A percentile compares a stretch with the other conserved stretches of the same genome.
phyloP scores from a whole-genome alignment of 2,113 vertebrate genomes.

The Oncorhynchus gorbuscha region DNA sequence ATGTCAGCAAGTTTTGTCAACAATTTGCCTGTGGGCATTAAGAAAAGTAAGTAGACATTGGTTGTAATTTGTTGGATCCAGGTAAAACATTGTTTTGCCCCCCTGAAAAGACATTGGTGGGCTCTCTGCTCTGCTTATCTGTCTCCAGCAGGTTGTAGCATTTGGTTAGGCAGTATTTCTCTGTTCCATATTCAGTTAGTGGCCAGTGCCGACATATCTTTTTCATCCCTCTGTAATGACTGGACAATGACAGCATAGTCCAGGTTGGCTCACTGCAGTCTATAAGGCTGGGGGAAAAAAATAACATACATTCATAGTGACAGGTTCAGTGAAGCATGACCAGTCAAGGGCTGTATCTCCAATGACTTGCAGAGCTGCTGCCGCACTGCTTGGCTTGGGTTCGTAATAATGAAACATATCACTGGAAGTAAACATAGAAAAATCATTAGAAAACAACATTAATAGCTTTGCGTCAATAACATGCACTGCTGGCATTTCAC shows the following conservation, averaged over 20 bases:
- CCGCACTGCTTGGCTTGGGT: neutral
- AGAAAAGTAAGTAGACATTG: too few relatives aligned
- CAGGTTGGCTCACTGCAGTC: neutral
- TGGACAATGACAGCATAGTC: neutral
- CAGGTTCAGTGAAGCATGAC: slow-evolving; percentile 33
- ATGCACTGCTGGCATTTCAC: neutral
- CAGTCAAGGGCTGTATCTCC: slow-evolving; percentile 25
- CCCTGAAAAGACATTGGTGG: too few relatives aligned
- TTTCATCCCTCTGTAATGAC: slow-evolving; percentile 23
- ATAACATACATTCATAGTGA: slow-evolving; percentile 23
- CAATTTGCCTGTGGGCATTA: too few relatives aligned
- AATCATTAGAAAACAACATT: neutral
- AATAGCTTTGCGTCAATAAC: neutral
- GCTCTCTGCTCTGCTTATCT: too few relatives aligned
- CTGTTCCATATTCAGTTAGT: too few relatives aligned
- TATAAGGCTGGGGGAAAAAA: neutral
- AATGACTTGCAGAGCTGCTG: neutral
- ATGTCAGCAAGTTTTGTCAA: too few relatives aligned
- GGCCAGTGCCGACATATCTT: too few relatives aligned
- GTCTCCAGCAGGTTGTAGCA: too few relatives aligned
- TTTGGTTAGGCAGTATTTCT: too few relatives aligned
- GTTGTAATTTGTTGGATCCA: too few relatives aligned
- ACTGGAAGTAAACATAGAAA: neutral
- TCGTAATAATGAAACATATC: neutral
- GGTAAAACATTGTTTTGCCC: too few relatives aligned